Percentiles rank a stretch among this genome's conserved stretches.
Conservation (phyloP, 2,888 invertebrate genomes). For the Asteroscopus sphinx region DNA sequence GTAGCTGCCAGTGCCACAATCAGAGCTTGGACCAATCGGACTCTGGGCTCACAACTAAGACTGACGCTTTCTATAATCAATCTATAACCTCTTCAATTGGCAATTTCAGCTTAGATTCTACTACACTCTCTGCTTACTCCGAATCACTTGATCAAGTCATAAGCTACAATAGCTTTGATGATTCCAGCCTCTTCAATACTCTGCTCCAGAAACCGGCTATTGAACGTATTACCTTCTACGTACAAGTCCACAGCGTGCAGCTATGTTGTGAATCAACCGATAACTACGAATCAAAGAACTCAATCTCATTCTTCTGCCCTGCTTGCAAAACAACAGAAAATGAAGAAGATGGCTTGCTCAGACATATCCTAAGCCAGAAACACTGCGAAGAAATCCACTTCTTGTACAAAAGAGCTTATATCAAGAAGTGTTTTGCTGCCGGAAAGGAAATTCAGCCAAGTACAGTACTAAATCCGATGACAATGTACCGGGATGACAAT, state of each 20-base stretch:
- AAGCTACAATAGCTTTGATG: slow-evolving; percentile 83
- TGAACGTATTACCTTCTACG: slow-evolving; percentile 83
- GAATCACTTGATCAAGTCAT: slow-evolving; percentile 81
- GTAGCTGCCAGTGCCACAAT: slow-evolving; percentile 73
- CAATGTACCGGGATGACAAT: slow-evolving; percentile 84
- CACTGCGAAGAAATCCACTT: slow-evolving; percentile 86
- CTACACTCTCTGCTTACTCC: slow-evolving; percentile 81
- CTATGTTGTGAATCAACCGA: slow-evolving; percentile 69
- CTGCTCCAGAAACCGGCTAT: slow-evolving; percentile 80
- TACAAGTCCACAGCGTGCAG: slow-evolving; percentile 84
- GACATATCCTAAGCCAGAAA: slow-evolving; percentile 76
- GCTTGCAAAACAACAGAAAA: slow-evolving; percentile 71
- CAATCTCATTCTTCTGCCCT: slow-evolving; percentile 76
- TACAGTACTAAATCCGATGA: slow-evolving; percentile 84
- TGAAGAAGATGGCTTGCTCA: slow-evolving; percentile 77
- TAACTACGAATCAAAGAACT: slow-evolving; percentile 67
- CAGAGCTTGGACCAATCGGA: slow-evolving; percentile 64
- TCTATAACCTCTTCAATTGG: slow-evolving; percentile 84
- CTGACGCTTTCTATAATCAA: slow-evolving; percentile 67
- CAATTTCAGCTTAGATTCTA: slow-evolving; percentile 80
- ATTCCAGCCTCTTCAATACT: slow-evolving; percentile 72
- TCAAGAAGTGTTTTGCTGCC: slow-evolving; percentile 79
- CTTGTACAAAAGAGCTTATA: slow-evolving; percentile 84
- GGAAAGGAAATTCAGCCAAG: slow-evolving; percentile 85
- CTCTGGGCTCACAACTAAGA: slow-evolving; percentile 72